Percentiles rank a stretch among this genome's conserved stretches.
Conservation (phyloP, 2,797 vertebrate genomes). For the Decapterus maruadsi region DNA sequence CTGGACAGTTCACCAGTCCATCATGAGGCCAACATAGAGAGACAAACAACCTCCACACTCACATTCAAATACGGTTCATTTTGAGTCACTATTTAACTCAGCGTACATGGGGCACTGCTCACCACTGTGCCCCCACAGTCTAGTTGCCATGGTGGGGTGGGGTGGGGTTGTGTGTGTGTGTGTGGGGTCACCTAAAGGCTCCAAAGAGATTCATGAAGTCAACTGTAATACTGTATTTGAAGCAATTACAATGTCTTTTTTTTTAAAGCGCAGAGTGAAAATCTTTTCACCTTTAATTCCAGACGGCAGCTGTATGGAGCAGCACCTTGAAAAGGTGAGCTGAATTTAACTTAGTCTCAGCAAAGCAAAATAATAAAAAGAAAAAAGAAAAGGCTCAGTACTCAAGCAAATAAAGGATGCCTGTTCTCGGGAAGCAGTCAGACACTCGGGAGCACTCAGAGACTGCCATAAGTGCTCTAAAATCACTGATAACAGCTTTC, state of each 20-base stretch:
- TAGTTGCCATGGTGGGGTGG: too few species aligned
- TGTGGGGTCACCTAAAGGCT: not conserved
- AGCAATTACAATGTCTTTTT: too few species aligned
- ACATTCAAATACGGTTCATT: too few species aligned
- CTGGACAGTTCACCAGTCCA: too few species aligned
- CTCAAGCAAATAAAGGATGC: not conserved
- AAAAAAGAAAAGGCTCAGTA: not conserved
- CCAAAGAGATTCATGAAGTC: not conserved
- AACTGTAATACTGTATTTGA: not conserved
- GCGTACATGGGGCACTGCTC: too few species aligned
- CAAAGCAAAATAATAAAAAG: not conserved
- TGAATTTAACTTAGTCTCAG: not conserved
- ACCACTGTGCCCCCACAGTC: too few species aligned
- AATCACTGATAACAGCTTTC: conserved; percentile 33
- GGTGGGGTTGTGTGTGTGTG: too few species aligned
- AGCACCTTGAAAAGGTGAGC: not conserved
- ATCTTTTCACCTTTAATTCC: too few species aligned
- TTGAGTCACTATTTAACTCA: too few species aligned
- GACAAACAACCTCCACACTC: too few species aligned
- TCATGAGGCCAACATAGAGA: too few species aligned
- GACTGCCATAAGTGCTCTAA: not conserved
- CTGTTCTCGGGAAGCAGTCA: conserved; percentile 10
- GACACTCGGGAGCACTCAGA: conserved; percentile 25
- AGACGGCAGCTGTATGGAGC: too few species aligned
- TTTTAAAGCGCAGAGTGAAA: not conserved